Base-by-base conservation (phyloP, 2,888 invertebrate species). In the Omphaloscelis lunosa region DNA sequence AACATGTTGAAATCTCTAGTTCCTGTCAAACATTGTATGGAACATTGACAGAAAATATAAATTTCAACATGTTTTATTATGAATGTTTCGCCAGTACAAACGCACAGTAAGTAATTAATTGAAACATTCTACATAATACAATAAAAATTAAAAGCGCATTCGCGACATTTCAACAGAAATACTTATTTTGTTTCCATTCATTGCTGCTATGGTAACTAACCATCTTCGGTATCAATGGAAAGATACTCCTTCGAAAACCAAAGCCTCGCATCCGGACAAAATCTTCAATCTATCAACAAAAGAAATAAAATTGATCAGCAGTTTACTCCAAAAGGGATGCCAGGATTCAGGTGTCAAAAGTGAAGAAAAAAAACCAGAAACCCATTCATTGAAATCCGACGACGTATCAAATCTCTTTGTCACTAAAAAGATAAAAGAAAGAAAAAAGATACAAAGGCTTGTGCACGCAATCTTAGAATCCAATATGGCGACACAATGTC, bases 281-380 rank as follows among this genome's bases (percentile, higher is more conserved):
- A 87, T 89, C 82, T 77, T 82, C 86, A 90, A 87, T 88, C 89
- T 80, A 79, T 62, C 73, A 85, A 91, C 93, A 94, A 94, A 94
- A 91, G 89, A 90, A 89, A 90, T 90, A 90, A 92, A 94, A 95
- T 93, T 93, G 94, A 95, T 95, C 94, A 93, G 92, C 90, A 89
- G 91, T 91, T 89, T 86, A 80, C 84, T 85, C 85, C 88, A 93
- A 85, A 94, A 94, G 90, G 93, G 94, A 94, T 93, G 90, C 87
- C 86, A 92, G 91, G 84, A 93, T 95, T 96, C 96, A 96, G 96
- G 96, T 96, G 96, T 96, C 95, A 95, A 87, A 89, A 82, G 23
- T 63, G 89, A 89, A 89, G 90, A 87, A 91, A 90, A 72, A 91
- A 92, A 91, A 93, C 73, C 59, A 80, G 80, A 93, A 93, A 90